Base-by-base conservation (phyloP, 1,140 invertebrate species). In the Sycobia sp. region DNA sequence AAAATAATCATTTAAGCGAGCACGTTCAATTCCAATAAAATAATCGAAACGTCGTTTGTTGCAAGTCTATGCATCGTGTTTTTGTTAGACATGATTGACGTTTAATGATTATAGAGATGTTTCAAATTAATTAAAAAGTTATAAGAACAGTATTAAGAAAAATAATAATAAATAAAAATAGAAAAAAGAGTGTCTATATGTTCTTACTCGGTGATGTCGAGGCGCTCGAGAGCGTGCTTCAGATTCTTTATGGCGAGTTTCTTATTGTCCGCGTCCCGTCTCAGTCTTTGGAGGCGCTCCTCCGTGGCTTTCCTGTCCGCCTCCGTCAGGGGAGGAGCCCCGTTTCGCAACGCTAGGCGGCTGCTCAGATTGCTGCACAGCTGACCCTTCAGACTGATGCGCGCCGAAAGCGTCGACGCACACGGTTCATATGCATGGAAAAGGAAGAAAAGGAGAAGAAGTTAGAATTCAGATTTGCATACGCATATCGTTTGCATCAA, bases 181-280 rank as follows among this genome's bases (percentile, higher is more conserved):
- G 3, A 39, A 10, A 39, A 11, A 39, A 39, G 36, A 8, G 36
- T 39, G 13, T 7, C 13, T 1, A 20, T 18, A 51, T 38, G 18
- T 10, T 36, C 87, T 87, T 78, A 91, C 90, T 93, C 91, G 10
- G 90, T 91, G 29, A 91, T 90, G 74, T 92, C 89, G 8, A 91
- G 84, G 64, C 88, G 84, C 68, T 92, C 90, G 22, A 93, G 80
- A 1, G 89, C 84, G 59, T 89, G 77, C 74, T 90, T 90, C 9
- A 92, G 82, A 68, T 91, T 90, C 72, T 90, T 91, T 71, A 92
- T 91, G 36, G 87, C 85, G 32, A 87, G 80, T 68, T 86, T 82
- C 69, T 91, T 89, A 67, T 88, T 84, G 65, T 92, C 90, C 49
- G 90, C 85, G 68, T 92, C 90, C 10, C 83, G 82, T 54, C 86